phyloP scores from a whole-genome alignment of 2,113 vertebrate genomes.

The Myocastor coypus region DNA sequence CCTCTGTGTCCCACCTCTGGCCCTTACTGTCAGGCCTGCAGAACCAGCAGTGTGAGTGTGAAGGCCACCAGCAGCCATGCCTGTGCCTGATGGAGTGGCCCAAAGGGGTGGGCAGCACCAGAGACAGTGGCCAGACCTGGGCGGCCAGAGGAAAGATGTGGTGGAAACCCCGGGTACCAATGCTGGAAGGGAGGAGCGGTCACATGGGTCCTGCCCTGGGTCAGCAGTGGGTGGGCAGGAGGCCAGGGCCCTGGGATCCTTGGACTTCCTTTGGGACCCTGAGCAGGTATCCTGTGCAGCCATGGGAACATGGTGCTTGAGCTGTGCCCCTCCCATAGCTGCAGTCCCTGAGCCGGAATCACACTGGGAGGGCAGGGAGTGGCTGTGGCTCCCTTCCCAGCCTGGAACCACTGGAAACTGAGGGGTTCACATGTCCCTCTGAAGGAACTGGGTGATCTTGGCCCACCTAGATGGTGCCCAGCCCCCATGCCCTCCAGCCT shows the following conservation, averaged over 20 bases:
- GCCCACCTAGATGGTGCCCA: background rate
- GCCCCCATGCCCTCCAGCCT: background rate
- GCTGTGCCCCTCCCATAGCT: background rate
- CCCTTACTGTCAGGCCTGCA: accelerated
- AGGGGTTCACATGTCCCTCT: background rate
- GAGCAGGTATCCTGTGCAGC: constrained; percentile 58
- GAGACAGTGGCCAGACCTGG: background rate
- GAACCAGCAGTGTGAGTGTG: background rate
- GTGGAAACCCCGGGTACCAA: constrained; percentile 52
- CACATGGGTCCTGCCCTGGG: constrained; percentile 68
- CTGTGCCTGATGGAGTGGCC: background rate
- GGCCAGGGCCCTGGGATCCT: constrained; percentile 68
- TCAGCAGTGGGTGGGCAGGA: background rate
- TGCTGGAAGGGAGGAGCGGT: constrained; percentile 69
- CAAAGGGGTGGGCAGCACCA: background rate
- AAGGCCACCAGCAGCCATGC: accelerated
- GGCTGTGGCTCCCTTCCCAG: background rate
- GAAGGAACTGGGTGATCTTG: background rate
- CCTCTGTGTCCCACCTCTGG: background rate
- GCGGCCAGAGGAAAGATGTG: constrained; percentile 72
- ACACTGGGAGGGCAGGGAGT: accelerated
- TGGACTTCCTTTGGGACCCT: constrained; percentile 59
- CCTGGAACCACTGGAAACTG: background rate
- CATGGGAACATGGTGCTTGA: background rate
- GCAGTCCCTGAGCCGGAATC: background rate